Base-by-base conservation (phyloP, 2,888 invertebrate species). In the Apodemia duryi region DNA sequence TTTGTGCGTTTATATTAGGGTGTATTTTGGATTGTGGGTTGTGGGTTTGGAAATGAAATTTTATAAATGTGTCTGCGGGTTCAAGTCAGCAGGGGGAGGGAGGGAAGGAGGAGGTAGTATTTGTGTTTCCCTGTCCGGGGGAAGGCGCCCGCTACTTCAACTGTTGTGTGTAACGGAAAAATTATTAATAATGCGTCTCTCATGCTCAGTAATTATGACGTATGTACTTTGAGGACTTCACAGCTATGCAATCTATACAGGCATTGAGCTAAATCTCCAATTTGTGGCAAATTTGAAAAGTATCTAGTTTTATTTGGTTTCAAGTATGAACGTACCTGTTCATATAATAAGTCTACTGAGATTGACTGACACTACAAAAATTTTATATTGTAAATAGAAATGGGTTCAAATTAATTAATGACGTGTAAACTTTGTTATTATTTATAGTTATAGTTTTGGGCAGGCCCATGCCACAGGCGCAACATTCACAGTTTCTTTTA, bases 21-120 rank as follows among this genome's bases (percentile, higher is more conserved):
- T 84, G 81, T 82, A 84, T 80, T 86, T 88, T 85, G 74, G 84
- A 80, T 79, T 82, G 86, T 70, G 73, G 68, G 74, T 72, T 71
- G 73, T 68, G 67, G 74, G 82, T 83, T 88, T 86, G 84, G 83
- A 89, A 91, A 92, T 92, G 87, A 88, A 88, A 89, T 86, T 90
- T 90, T 87, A 90, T 89, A 90, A 90, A 84, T 84, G 84, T 82
- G 77, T 71, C 75, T 70, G 72, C 69, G 70, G 70, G 69, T 71
- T 21, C 68, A 73, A 70, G 77, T 71, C 74, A 71, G 65, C 66
- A 65, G 72, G 71, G 68, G 69, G 70, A 9, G 11, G 11, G 43
- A 35, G 38, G 38, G 38, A 9, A 9, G 67, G 75, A 69, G 69
- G 68, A 49, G 72, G 67, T 85, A 85, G 85, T 86, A 81, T 87